phyloP scores from a whole-genome alignment of 2,113 vertebrate genomes.

The Pachycephala philippinensis region DNA sequence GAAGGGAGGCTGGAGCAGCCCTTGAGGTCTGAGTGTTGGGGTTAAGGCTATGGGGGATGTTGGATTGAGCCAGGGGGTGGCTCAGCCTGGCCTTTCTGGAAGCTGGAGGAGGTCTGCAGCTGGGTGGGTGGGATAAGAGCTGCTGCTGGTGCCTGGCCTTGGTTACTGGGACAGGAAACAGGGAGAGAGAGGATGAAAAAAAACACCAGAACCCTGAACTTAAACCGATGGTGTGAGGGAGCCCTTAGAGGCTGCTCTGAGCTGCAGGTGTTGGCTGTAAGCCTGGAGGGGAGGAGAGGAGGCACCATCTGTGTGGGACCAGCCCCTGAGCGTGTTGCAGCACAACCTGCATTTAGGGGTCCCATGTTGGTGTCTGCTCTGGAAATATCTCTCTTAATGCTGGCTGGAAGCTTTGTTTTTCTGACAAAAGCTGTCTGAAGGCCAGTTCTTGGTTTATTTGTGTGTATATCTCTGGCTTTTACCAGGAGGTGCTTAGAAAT shows the following conservation, averaged over 20 bases:
- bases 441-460: background rate
- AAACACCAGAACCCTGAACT: background rate
- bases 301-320: background rate
- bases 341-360: background rate
- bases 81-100: background rate
- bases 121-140: background rate
- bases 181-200: background rate
- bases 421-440: background rate
- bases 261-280: background rate
- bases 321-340: background rate
- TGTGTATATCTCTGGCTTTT: background rate
- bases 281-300: background rate
- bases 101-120: background rate
- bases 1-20: background rate
- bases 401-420: background rate
- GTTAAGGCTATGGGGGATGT: accelerated
- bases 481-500: background rate
- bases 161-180: background rate
- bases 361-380: background rate
- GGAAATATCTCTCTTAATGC: accelerated
- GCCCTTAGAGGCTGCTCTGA: background rate
- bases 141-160: background rate
- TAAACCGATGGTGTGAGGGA: accelerated
- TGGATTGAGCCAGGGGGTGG: background rate
- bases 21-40: background rate